These are phyloP conservation scores for Athalia cordata DNA, from an alignment of 2,888 invertebrate genomes.

Conservation along the genomic window DNA sequence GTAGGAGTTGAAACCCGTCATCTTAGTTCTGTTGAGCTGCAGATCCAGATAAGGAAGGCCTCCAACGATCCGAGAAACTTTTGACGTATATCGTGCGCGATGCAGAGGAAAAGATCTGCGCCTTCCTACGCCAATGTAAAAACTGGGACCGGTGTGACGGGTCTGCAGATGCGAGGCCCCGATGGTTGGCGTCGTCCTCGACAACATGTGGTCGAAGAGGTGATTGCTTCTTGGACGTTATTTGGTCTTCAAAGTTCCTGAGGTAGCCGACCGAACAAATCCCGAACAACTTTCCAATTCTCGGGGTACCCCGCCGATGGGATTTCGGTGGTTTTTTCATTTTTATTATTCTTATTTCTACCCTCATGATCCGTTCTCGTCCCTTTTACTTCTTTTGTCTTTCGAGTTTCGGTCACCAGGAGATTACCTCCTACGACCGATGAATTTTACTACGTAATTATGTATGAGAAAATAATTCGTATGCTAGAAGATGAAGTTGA, in stretches of 20 bases:
- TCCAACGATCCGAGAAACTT: not conserved
- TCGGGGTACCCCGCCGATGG: not conserved
- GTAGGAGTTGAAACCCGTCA: too few species aligned
- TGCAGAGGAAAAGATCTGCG: not conserved
- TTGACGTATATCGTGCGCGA: not conserved
- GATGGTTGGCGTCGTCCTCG: slow-evolving; percentile 53
- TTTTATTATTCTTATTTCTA: not conserved
- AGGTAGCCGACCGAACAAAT: slow-evolving; percentile 50
- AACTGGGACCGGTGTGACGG: slow-evolving; percentile 64
- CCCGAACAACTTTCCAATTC: slow-evolving; percentile 36
- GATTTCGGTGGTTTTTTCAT: not conserved
- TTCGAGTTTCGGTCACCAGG: not conserved
- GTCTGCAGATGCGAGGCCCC: slow-evolving; percentile 68
- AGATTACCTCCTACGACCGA: not conserved
- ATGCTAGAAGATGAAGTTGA: slow-evolving; percentile 27
- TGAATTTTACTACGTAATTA: too few species aligned
- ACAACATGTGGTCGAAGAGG: slow-evolving; percentile 62
- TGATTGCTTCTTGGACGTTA: slow-evolving; percentile 53
- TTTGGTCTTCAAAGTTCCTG: slow-evolving; percentile 21
- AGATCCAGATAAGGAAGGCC: not conserved
- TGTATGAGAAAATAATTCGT: not conserved
- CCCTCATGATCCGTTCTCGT: not conserved
- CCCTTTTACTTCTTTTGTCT: not conserved
- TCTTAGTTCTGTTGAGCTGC: too few species aligned
- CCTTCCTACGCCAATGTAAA: slow-evolving; percentile 25